phyloP scores from a whole-genome alignment of 2,113 vertebrate species.

The Sterrhoptilus dennistouni region DNA sequence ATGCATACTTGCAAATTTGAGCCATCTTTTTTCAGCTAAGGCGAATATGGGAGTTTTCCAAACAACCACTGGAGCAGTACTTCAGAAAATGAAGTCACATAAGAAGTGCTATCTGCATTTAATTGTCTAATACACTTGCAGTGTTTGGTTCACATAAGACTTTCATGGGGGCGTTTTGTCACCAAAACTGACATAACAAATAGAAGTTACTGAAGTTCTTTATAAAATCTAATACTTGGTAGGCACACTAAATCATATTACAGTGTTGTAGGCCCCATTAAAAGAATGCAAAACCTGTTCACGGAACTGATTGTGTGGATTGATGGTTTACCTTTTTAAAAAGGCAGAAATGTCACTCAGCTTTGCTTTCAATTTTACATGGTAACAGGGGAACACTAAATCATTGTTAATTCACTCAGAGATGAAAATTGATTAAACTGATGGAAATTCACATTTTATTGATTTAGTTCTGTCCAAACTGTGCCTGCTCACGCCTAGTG shows the following conservation, averaged over 20 bases:
- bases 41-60: not conserved
- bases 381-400: not conserved
- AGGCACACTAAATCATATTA: not conserved
- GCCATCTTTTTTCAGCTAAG: not conserved
- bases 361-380: conserved; percentile 28
- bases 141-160: not conserved
- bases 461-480: conserved; percentile 1
- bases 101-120: not conserved
- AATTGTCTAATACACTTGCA: not conserved
- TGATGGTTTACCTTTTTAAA: not conserved
- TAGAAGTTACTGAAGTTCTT: not conserved
- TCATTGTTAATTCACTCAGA: conserved; percentile 26
- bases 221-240: not conserved
- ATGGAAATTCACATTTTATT: conserved; percentile 16
- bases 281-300: not conserved
- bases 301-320: accelerated
- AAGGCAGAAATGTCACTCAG: conserved; percentile 1
- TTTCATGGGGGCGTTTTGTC: not conserved
- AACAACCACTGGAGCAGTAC: not conserved
- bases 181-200: not conserved
- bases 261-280: not conserved
- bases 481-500: not conserved
- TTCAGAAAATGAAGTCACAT: not conserved
- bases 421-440: conserved; percentile 51
- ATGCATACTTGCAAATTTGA: not conserved